Percentiles rank a stretch among this genome's conserved stretches.
Conservation (phyloP, 2,888 invertebrate genomes). For the Acanthoscelides obtectus region DNA sequence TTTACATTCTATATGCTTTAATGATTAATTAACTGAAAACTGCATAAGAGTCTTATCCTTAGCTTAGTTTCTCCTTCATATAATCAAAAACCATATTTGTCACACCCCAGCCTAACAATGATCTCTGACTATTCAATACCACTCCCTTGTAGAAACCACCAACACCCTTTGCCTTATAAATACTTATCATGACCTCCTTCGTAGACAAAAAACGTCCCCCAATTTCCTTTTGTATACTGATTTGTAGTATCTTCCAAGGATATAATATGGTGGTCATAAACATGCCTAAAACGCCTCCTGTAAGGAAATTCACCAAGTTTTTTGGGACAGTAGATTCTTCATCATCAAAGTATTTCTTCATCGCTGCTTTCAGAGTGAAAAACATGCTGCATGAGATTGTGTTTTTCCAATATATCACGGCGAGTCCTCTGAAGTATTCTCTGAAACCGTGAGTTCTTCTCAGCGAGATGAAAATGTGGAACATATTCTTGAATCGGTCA, state of each 20-base stretch:
- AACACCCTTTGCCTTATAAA: conserved; percentile 18
- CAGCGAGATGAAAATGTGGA: conserved; percentile 15
- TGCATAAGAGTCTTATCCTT: too few relatives aligned
- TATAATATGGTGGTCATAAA: conserved; percentile 22
- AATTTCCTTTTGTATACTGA: conserved; percentile 18
- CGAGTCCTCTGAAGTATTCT: conserved; percentile 25
- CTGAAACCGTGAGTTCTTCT: conserved; percentile 16
- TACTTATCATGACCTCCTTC: conserved; percentile 9
- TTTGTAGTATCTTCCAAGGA: conserved; percentile 24
- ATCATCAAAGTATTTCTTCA: background rate
- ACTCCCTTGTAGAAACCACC: conserved; percentile 23
- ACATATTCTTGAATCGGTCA: conserved; percentile 21
- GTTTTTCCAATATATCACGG: conserved; percentile 19
- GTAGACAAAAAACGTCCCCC: conserved; percentile 16
- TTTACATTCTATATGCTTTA: too few relatives aligned
- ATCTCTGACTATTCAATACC: conserved; percentile 12
- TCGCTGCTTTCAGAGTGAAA: conserved; percentile 18
- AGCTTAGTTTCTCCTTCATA: background rate
- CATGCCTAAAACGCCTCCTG: conserved; percentile 19
- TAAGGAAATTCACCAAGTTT: conserved; percentile 17
- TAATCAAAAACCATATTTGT: conserved; percentile 18
- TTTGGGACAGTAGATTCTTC: too few relatives aligned
- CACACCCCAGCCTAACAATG: conserved; percentile 24
- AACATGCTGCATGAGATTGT: conserved; percentile 17
- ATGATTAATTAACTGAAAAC: too few relatives aligned